Base-by-base conservation (phyloP, 2,797 vertebrate genomes). In the Clarias laeviceps region DNA sequence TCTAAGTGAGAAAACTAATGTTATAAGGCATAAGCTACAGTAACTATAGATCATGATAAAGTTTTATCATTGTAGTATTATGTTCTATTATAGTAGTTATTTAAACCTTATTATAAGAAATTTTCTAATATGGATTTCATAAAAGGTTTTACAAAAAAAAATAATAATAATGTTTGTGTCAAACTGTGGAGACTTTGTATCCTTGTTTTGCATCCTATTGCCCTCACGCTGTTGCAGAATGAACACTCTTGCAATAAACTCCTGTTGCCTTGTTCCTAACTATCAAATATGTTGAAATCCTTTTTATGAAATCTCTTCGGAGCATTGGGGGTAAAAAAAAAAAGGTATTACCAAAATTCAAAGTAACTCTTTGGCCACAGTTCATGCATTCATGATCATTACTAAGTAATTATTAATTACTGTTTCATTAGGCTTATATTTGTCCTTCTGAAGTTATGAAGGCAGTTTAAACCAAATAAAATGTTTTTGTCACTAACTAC, bases 241-340 rank as follows among this genome's bases (percentile, higher is more conserved):
- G 24, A 45, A 80, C 6, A 17, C 29, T 80, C 59, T 83, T 83
- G 76, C 82, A 65, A 73, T 79, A 72, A 50, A 50, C 45, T 50
- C 72, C 80, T 54, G 40, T 87, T 80, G 76, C 74, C 24, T 50
- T 65, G 56, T 72, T 79, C 73, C 66, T 34, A 82, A 68, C 50
- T 61, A 83, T 73, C 66, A 73, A 40, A 57, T 45, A 62, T 83
- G 82, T 80, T 86, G 82, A 72, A 86, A 86, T 74, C 8, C 17
- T 50, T 65, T 69, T 82, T 74, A 61, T 78, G 73, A 50, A 86
- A 78, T 86, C 18, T 54, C 6, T 61, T 69, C 56, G 27, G 37
- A 78, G 12, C 22, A 32, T 20, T 66, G 17, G 45, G 1, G 11
- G 2, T 0, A 8, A 45, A 27, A 29, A 32, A 14, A 22, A 2